phyloP scores from a whole-genome alignment of 2,113 vertebrate species.

The Psilopogon haemacephalus region DNA sequence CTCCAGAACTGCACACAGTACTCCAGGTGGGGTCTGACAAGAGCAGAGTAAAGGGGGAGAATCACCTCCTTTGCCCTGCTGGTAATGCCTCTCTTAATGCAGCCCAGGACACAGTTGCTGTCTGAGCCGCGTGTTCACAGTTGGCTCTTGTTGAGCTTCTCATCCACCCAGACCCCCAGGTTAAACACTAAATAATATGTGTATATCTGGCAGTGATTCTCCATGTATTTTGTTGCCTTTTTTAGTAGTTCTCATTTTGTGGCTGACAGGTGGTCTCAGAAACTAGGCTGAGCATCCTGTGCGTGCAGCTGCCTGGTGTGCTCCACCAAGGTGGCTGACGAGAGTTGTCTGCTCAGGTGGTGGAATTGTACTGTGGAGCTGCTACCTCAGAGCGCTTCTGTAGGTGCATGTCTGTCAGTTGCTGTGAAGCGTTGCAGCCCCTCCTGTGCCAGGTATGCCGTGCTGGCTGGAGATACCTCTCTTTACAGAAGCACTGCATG shows the following conservation, averaged over 20 bases:
- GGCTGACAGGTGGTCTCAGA: neutral
- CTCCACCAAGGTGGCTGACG: neutral
- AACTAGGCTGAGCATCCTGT: neutral
- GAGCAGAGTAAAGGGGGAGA: no score
- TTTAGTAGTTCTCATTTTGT: neutral
- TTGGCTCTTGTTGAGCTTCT: no score
- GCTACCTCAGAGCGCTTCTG: accelerated
- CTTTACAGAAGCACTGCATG: neutral
- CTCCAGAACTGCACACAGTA: no score
- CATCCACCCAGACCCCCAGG: no score
- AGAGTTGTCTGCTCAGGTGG: accelerated
- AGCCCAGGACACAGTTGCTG: no score
- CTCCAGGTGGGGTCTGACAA: no score
- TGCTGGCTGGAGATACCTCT: neutral
- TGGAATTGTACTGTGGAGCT: neutral
- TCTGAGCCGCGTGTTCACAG: no score
- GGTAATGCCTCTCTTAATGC: no score
- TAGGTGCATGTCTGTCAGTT: neutral
- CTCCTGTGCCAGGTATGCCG: neutral
- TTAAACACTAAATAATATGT: neutral
- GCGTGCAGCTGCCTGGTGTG: neutral
- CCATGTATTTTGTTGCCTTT: neutral
- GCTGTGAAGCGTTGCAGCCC: neutral
- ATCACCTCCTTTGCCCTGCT: no score
- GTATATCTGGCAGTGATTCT: neutral